phyloP scores from a whole-genome alignment of 2,888 invertebrate genomes.

The Pycnomerus fuliginosus region DNA sequence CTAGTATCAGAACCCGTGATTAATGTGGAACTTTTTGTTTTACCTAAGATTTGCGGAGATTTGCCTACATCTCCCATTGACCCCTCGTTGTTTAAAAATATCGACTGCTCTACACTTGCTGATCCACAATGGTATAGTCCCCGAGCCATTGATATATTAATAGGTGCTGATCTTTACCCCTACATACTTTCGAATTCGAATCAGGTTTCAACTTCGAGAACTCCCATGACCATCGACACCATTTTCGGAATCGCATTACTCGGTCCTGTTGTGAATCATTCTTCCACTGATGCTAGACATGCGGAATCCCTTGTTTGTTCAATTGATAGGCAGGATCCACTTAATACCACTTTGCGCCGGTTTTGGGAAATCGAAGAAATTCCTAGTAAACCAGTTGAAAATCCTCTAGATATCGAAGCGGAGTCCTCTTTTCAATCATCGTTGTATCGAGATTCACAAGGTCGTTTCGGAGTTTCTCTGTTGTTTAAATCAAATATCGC shows the following conservation, averaged over 20 bases:
- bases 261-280: neutral
- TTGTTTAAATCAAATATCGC: neutral
- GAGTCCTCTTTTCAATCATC: neutral
- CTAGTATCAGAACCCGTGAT: neutral
- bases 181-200: neutral
- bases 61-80: neutral
- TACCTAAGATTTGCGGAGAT: neutral
- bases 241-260: neutral
- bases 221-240: neutral
- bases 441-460: neutral
- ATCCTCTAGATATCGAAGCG: neutral
- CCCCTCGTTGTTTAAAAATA: neutral
- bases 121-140: neutral
- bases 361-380: constrained; percentile 2
- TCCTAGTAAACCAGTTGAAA: neutral
- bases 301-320: neutral
- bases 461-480: constrained; percentile 2
- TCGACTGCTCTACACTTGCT: neutral
- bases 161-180: constrained; percentile 1
- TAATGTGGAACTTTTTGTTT: neutral
- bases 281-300: neutral
- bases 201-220: too few relatives aligned
- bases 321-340: neutral
- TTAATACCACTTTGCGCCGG: neutral
- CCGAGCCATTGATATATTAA: neutral